Evolutionary conservation across 2,797 vertebrate species (phyloP).

Genomic region (Ctenopoma multispine): DNA sequence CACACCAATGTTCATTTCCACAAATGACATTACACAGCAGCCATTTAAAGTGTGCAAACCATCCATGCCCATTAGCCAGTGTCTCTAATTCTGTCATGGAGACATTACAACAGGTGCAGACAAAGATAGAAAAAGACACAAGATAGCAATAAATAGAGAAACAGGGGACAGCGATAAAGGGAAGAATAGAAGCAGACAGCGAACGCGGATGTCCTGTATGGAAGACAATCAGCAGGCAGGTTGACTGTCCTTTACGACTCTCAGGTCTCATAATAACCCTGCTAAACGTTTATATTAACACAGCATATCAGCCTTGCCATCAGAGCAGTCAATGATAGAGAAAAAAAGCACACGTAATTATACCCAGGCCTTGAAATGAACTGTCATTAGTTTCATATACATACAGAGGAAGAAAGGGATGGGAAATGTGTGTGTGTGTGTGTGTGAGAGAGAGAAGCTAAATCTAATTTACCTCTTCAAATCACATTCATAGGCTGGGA

Average conservation of each 20-base stretch:
- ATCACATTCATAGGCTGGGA: slow-evolving; percentile 92
- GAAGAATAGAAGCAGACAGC: slow-evolving; percentile 54
- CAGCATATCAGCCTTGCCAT: slow-evolving; percentile 84
- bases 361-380: slow-evolving; percentile 83
- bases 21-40: slow-evolving; percentile 52
- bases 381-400: slow-evolving; percentile 86
- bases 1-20: slow-evolving; percentile 34
- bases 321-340: slow-evolving; percentile 86
- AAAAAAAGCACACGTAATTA: slow-evolving; percentile 86
- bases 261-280: slow-evolving; percentile 83
- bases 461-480: slow-evolving; percentile 89
- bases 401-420: slow-evolving; percentile 64
- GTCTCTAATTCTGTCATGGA: slow-evolving; percentile 51
- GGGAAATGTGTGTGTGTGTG: slow-evolving; percentile 60
- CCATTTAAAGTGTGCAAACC: slow-evolving; percentile 41
- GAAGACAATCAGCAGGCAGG: slow-evolving; percentile 77
- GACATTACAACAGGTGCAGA: slow-evolving; percentile 55
- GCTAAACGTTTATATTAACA: slow-evolving; percentile 89
- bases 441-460: slow-evolving; percentile 73
- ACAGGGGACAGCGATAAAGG: slow-evolving; percentile 52
- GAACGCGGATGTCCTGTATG: slow-evolving; percentile 66
- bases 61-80: slow-evolving; percentile 14
- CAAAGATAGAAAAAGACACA: slow-evolving; percentile 63
- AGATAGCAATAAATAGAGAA: slow-evolving; percentile 66
- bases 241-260: slow-evolving; percentile 82